These are phyloP conservation scores for Eutolmus rufibarbis DNA, from an alignment of 2,888 invertebrate species.

Conservation along the genomic window DNA sequence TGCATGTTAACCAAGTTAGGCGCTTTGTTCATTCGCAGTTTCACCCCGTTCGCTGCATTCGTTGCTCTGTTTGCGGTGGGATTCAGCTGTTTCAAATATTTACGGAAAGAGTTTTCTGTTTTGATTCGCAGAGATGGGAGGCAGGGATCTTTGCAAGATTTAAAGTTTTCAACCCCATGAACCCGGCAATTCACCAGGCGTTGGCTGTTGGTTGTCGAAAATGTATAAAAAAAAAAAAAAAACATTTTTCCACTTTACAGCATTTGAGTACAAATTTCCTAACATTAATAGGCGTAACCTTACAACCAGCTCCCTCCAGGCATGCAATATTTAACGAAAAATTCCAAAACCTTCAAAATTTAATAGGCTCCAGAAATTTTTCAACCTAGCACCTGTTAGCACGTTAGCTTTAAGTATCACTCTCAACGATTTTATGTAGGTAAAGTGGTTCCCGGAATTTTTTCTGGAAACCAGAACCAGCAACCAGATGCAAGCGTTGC, in stretches of 20 bases:
- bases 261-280: not conserved
- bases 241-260: too few species aligned
- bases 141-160: not conserved
- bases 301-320: not conserved
- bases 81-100: conserved; percentile 32
- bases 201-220: not conserved
- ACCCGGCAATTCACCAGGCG: not conserved
- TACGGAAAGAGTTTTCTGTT: conserved; percentile 18
- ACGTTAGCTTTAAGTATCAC: not conserved
- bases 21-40: conserved; percentile 29
- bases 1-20: conserved; percentile 37
- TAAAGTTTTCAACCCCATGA: not conserved
- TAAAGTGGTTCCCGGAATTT: not conserved
- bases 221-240: too few species aligned
- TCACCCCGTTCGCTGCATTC: conserved; percentile 23
- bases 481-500: not conserved
- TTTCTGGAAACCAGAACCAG: not conserved
- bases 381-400: not conserved
- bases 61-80: conserved; percentile 14
- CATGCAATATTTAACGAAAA: not conserved
- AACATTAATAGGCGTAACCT: not conserved
- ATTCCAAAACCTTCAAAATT: not conserved
- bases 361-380: not conserved
- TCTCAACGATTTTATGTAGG: not conserved
- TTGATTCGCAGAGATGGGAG: not conserved